A percentile compares a stretch with the other conserved stretches of the same genome.
phyloP scores from a whole-genome alignment of 2,797 vertebrate genomes.

The Fringilla coelebs region DNA sequence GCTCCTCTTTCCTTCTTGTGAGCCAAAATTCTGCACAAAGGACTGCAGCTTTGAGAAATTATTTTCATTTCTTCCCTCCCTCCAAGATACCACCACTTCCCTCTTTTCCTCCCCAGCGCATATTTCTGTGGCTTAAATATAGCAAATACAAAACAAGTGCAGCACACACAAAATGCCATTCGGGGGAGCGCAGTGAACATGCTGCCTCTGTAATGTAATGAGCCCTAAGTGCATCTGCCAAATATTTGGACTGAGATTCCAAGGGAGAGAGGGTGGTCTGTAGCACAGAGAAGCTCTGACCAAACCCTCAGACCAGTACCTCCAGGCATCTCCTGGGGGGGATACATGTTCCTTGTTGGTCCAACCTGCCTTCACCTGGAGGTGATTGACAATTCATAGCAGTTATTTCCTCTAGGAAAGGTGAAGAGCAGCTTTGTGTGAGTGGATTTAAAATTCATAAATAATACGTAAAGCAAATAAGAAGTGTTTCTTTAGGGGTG shows the following conservation, averaged over 20 bases:
- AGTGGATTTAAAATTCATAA: not conserved
- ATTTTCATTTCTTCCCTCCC: conserved; percentile 1
- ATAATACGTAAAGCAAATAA: not conserved
- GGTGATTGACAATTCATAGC: not conserved
- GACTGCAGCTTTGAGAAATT: not conserved
- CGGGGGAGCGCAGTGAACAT: not conserved
- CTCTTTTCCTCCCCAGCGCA: not conserved
- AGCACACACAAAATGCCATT: conserved; percentile 35
- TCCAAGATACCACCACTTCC: not conserved
- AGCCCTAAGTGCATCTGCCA: conserved; percentile 26
- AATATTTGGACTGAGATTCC: conserved; percentile 11
- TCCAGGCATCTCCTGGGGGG: not conserved
- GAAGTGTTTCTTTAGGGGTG: not conserved
- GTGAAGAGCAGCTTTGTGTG: not conserved
- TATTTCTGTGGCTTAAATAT: conserved; percentile 61
- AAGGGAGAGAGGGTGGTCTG: not conserved
- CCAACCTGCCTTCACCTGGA: not conserved
- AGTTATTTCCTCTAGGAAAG: not conserved
- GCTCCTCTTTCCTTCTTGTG: not conserved
- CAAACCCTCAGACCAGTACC: not conserved
- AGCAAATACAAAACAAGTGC: conserved; percentile 55
- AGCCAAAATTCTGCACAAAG: not conserved
- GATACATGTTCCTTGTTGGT: not conserved
- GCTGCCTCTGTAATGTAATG: not conserved
- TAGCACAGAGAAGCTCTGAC: not conserved